Percentiles rank a stretch among this genome's conserved stretches.
phyloP scores from a whole-genome alignment of 2,888 invertebrate species.

The Limnephilus auricula region DNA sequence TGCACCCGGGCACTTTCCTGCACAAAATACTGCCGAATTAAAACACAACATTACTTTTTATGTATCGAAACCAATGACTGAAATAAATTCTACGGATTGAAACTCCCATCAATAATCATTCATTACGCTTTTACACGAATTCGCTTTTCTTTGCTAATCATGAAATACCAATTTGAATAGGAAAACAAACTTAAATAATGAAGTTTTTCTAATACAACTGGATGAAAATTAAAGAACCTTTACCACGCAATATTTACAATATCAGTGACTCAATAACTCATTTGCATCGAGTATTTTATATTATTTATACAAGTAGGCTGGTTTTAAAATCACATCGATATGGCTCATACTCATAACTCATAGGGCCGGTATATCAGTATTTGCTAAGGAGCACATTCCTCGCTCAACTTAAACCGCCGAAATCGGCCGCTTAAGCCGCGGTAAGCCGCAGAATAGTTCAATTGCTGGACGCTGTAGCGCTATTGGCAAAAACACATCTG shows the following conservation, averaged over 20 bases:
- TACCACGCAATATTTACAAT: slow-evolving; percentile 2
- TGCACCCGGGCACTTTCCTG: not conserved
- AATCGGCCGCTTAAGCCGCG: no score
- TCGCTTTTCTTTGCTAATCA: not conserved
- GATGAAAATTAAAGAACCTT: not conserved
- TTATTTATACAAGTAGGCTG: not conserved
- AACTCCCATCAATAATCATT: not conserved
- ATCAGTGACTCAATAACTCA: not conserved
- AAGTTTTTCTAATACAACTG: not conserved
- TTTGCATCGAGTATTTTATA: not conserved
- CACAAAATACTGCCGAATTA: not conserved
- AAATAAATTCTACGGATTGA: not conserved
- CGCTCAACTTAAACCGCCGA: no score
- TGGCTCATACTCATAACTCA: no score
- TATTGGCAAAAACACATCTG: no score
- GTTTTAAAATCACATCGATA: not conserved
- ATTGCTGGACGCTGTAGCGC: no score
- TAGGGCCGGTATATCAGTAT: no score
- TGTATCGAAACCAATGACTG: not conserved
- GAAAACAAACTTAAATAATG: not conserved
- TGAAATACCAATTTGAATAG: not conserved
- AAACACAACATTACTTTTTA: not conserved
- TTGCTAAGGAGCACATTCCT: no score
- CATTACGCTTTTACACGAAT: not conserved
- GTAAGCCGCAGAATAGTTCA: no score